Base-by-base conservation (phyloP, 2,113 vertebrate genomes). In the Corydoras maculifer region DNA sequence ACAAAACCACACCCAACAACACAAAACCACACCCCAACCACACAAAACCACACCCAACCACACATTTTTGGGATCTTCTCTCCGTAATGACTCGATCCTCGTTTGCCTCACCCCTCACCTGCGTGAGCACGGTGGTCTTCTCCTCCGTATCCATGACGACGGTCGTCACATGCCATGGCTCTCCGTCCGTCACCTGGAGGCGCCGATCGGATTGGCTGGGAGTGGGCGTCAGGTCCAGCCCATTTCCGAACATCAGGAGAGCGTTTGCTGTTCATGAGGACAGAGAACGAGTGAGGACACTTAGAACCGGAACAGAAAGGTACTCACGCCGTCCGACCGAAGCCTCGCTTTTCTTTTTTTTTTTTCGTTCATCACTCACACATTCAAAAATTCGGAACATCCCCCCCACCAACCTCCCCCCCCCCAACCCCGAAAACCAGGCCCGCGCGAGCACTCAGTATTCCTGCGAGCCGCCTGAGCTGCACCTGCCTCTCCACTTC, bases 211-310 rank as follows among this genome's bases (percentile, higher is more conserved):
- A 73, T 12, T 87, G 87, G 66, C 82, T 86, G 62, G 65, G 32
- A 0, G 83, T 90, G 0, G 87, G 77, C 6, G 88, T 90, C 79
- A 25, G 18, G 18, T 92, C 86, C 25, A 88, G 85, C 66, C 81
- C 91, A 0, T 91, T 92, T 73, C 89, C 92, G 79, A 96, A 98
- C 57, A 86, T 88, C 78, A 82, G 83, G 10, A 98, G 92, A 68
- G 96, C 91, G 0, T 94, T 93, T 78, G 89, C 96, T 98, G 29
- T 65, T 58, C 58, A 53, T 68, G 18, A 25, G 15, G 29, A 71
- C 55, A 81, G 13, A 69, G 31, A 65, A 62, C 51, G 71, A 63
- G 13, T 25, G 54, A 63, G 48, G 10, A 14, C 12, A 25, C 70
- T 43, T 30, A 30, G 58, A 55, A 9, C 6, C 48, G 32, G 58